phyloP scores from a whole-genome alignment of 64 coral and sea anemone species.

The Catalaphyllia jardinei region DNA sequence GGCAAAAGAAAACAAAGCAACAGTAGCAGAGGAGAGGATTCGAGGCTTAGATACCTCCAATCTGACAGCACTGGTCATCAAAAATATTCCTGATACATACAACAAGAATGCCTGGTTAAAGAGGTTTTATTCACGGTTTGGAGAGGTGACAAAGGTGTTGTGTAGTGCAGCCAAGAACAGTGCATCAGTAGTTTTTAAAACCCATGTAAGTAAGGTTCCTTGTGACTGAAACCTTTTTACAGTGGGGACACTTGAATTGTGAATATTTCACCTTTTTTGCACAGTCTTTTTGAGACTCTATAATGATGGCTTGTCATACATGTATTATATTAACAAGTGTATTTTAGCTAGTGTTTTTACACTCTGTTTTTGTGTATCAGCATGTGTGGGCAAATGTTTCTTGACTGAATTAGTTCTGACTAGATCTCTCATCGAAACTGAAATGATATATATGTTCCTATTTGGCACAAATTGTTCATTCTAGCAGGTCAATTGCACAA shows the following conservation, averaged over 20 bases:
- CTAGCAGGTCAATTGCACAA: no score
- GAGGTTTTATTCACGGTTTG: constrained; percentile 89
- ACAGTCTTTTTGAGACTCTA: no score
- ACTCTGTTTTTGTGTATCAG: no score
- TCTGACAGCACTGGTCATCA: constrained; percentile 59
- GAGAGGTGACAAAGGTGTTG: constrained; percentile 72
- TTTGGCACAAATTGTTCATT: no score
- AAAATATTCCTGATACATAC: constrained; percentile 65
- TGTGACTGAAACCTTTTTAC: background rate
- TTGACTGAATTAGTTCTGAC: no score
- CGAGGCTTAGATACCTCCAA: background rate
- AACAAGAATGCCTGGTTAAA: constrained; percentile 78
- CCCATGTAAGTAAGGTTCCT: constrained; percentile 60
- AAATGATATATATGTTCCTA: no score
- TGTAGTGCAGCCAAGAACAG: constrained; percentile 66
- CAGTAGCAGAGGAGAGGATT: background rate
- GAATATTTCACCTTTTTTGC: no score
- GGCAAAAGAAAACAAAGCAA: constrained; percentile 10
- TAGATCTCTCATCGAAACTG: no score
- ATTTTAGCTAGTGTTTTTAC: background rate
- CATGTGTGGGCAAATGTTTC: no score
- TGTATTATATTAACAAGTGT: background rate
- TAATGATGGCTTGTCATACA: no score
- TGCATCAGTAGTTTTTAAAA: constrained; percentile 79
- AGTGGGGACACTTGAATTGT: background rate